These are phyloP conservation scores for Cremastinae sp. DNA, from an alignment of 2,888 invertebrate species.

Conservation along the genomic window DNA sequence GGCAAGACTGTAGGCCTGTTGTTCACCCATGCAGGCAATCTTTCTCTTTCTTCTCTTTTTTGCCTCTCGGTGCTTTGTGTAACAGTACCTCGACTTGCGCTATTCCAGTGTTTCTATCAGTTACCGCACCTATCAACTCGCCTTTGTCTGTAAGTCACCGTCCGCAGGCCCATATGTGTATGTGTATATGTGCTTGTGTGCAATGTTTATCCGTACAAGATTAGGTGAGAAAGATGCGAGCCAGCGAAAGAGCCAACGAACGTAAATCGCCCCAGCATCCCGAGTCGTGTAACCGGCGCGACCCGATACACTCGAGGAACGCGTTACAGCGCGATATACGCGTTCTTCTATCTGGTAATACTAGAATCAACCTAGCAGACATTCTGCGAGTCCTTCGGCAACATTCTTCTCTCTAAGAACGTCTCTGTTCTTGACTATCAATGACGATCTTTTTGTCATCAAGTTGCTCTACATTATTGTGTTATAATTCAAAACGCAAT, in stretches of 20 bases:
- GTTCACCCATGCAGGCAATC: slow-evolving; percentile 42
- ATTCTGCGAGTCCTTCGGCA: slow-evolving; percentile 38
- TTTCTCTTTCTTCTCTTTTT: neutral
- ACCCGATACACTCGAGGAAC: slow-evolving; percentile 52
- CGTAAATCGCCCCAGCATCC: slow-evolving; percentile 56
- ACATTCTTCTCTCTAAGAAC: slow-evolving; percentile 28
- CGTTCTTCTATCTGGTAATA: slow-evolving; percentile 60
- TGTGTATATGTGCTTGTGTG: slow-evolving; percentile 3
- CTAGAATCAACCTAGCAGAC: slow-evolving; percentile 49
- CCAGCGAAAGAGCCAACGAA: slow-evolving; percentile 32
- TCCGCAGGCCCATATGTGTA: too few species aligned
- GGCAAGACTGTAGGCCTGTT: slow-evolving; percentile 47
- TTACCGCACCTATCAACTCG: slow-evolving; percentile 42
- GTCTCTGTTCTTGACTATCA: too few species aligned
- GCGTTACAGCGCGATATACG: slow-evolving; percentile 36
- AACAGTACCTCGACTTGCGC: slow-evolving; percentile 44
- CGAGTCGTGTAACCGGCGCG: slow-evolving; percentile 53
- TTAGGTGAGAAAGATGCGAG: slow-evolving; percentile 44
- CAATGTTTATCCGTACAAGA: slow-evolving; percentile 29
- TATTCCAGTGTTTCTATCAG: slow-evolving; percentile 49
- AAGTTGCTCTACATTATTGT: too few species aligned
- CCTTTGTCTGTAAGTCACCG: too few species aligned
- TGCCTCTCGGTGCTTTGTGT: slow-evolving; percentile 49
- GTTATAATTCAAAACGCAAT: too few species aligned
- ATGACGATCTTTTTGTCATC: too few species aligned